Evolutionary conservation across 2,888 invertebrate genomes (phyloP), one percentile per base, ranked within the genome.

Genomic region (Diarsia mendica): DNA sequence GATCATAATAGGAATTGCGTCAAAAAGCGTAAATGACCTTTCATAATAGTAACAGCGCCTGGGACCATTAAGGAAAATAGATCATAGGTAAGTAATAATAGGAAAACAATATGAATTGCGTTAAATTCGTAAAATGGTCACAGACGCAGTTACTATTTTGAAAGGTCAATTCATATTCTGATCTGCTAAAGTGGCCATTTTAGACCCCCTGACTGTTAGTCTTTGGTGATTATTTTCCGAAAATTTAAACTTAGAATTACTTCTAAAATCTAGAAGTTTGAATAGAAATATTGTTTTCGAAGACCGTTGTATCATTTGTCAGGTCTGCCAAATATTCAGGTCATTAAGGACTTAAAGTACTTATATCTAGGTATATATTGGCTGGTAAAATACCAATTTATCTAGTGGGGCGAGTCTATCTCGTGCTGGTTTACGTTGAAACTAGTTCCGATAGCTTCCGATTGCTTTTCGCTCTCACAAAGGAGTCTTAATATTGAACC

Each of bases 381-480:
- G 18, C n/a, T 65, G 11, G 58, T 55, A 72, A 84, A 80, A 70
- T 80, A 70, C 55, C 49, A 79, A 66, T 78, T 60, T 65, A 80
- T 81, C 63, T 61, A 51, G 53, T 84, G 65, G 77, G 64, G 66
- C 71, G 77, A 79, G 75, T 82, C 53, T 80, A 87, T 87, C 85
- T 82, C 72, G 85, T 84, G 87, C 86, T 86, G 77, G 86, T 89
- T 90, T 89, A 89, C 87, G 88, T 87, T 89, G 89, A 88, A 91
- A 89, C 88, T 89, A 85, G 86, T 90, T 89, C 89, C 90, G 89
- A 91, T 91, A 92, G 92, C 91, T 94, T 94, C 92, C 93, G 93
- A 94, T 94, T 91, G 91, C 91, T 92, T 91, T 90, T 89, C 89
- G 88, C 89, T 91, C 89, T 88, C 88, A 93, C 93, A 93, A 94